Evolutionary conservation across 2,888 invertebrate genomes (phyloP), one percentile per base, ranked within the genome.

Genomic region (Drosophila suboccidentalis): DNA sequence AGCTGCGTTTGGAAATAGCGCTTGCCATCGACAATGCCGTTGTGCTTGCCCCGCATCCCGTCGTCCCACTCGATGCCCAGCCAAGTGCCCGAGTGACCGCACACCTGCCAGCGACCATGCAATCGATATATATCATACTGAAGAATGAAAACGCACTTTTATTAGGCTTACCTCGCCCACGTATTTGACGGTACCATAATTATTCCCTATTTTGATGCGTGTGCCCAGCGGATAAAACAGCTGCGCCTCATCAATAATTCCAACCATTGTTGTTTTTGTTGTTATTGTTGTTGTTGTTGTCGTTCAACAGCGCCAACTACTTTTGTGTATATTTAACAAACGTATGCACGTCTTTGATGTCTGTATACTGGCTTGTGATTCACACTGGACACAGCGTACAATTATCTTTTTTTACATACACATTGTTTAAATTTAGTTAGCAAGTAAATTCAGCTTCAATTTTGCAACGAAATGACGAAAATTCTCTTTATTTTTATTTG

Each of bases 21-120:
- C 50, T 95, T 93, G 50, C 96, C 97, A 75, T 97, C 95, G 44
- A 98, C 95, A 46, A 94, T 94, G 0, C 99, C 99, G 93, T 98
- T 95, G 91, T 99, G 99, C 92, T 98, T 98, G 1, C 99, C 99
- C 85, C 99, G 94, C 8, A 93, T 93, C 3, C 95, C 94, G 87
- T 98, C 96, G 92, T 99, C 99, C 99, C 99, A 99, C 91, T 99
- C 99, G n/a, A 99, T 95, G 0, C 99, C 99, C 62, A 97, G 94
- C 99, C 98, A 99, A 34, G 93, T 91, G 46, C 96, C 96, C 64
- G 94, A 93, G 85, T 96, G 94, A 0, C 96, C 95, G 70, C 95
- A 94, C 58, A 95, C 94, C 93, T 93, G 60, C 15, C 64, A 41
- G 4, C 3, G 2, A 32, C 29, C 29, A 17, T 0, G 3, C 15